Percentiles rank a stretch among this genome's conserved stretches.
Conservation (phyloP, 2,113 vertebrate species). For the Equus quagga region DNA sequence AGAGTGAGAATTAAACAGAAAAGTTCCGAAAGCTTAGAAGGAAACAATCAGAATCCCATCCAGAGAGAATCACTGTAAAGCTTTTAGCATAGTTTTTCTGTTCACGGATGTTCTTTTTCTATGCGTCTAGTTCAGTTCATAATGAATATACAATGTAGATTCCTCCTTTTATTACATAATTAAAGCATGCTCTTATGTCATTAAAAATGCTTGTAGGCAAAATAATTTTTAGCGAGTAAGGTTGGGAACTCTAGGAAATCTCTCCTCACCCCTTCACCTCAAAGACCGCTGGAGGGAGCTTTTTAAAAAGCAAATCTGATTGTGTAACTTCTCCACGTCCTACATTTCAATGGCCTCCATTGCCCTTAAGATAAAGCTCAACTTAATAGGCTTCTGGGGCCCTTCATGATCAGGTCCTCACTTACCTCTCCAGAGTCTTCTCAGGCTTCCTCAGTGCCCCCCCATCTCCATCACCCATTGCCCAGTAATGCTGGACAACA, state of each 20-base stretch:
- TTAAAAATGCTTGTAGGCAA: too few relatives aligned
- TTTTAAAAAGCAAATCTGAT: not conserved
- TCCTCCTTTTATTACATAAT: too few relatives aligned
- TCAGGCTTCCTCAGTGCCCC: not conserved
- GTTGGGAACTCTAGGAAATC: not conserved
- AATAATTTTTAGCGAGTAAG: too few relatives aligned
- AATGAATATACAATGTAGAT: too few relatives aligned
- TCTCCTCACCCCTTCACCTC: not conserved
- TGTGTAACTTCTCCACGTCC: not conserved
- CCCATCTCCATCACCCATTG: not conserved
- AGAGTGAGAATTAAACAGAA: too few relatives aligned
- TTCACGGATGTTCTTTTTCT: too few relatives aligned
- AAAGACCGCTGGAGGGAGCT: not conserved
- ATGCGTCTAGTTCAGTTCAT: too few relatives aligned
- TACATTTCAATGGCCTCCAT: not conserved
- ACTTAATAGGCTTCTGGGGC: not conserved
- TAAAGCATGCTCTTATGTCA: too few relatives aligned
- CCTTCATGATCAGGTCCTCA: not conserved
- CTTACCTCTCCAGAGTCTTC: not conserved
- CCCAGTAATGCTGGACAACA: not conserved
- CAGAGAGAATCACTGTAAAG: too few relatives aligned
- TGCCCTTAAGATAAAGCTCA: not conserved
- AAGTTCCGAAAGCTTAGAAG: too few relatives aligned
- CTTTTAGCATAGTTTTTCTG: too few relatives aligned
- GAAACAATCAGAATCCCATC: too few relatives aligned